phyloP scores from a whole-genome alignment of 2,888 invertebrate genomes.

The Agonum fuliginosum region DNA sequence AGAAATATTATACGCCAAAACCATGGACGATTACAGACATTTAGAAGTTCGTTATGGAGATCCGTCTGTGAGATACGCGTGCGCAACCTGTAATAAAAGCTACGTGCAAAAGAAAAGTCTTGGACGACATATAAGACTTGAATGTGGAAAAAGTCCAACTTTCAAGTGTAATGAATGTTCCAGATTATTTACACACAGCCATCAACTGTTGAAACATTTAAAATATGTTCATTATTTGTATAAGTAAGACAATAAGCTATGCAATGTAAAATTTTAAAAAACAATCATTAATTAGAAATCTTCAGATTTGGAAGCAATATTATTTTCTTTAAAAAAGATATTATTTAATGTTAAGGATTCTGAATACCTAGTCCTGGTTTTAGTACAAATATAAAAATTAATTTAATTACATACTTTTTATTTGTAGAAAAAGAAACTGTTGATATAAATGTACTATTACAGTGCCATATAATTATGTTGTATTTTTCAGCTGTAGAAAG shows the following conservation, averaged over 20 bases:
- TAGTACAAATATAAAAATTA: too few relatives aligned
- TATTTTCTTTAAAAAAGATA: too few relatives aligned
- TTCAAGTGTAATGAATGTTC: slow-evolving; percentile 65
- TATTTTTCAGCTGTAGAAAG: too few relatives aligned
- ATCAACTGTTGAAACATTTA: slow-evolving; percentile 49
- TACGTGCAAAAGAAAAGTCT: slow-evolving; percentile 48
- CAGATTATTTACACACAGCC: slow-evolving; percentile 36
- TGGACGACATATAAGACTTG: slow-evolving; percentile 59
- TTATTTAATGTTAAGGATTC: too few relatives aligned
- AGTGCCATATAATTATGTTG: too few relatives aligned
- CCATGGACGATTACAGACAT: slow-evolving; percentile 43
- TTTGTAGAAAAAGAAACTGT: too few relatives aligned
- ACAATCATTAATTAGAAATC: too few relatives aligned
- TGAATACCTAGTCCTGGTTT: too few relatives aligned
- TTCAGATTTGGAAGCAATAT: too few relatives aligned
- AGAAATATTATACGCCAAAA: slow-evolving; percentile 43
- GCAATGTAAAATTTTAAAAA: slow-evolving; percentile 3
- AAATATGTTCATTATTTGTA: slow-evolving; percentile 24
- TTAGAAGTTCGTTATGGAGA: slow-evolving; percentile 43
- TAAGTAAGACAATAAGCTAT: too few relatives aligned
- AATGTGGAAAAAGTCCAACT: slow-evolving; percentile 65
- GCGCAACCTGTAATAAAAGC: slow-evolving; percentile 45
- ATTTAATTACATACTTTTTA: too few relatives aligned
- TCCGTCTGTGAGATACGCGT: slow-evolving; percentile 33
- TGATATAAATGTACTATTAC: too few relatives aligned